Conservation (phyloP, 2,113 vertebrate genomes). For the Trogon melanurus region DNA sequence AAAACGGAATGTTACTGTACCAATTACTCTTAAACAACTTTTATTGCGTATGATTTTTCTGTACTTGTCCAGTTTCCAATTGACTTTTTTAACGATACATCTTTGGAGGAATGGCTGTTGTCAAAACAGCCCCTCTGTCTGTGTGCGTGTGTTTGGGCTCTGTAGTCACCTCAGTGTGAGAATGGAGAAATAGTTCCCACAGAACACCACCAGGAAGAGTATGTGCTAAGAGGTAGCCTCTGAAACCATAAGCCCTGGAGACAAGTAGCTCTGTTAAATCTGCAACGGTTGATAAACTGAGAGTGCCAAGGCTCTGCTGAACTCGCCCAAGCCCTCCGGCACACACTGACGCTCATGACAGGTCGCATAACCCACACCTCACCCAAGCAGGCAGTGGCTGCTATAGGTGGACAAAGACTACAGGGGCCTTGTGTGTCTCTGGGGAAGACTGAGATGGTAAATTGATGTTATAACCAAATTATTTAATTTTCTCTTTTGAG, state of each 20-base stretch:
- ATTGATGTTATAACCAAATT: accelerated
- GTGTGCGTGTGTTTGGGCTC: neutral
- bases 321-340: neutral
- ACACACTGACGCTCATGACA: accelerated
- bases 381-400: accelerated
- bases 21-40: neutral
- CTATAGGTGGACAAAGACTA: too few relatives aligned
- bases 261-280: neutral
- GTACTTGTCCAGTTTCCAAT: neutral
- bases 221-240: neutral
- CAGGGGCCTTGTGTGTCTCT: neutral
- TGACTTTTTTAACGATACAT: accelerated
- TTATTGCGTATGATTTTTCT: neutral
- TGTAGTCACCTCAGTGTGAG: neutral
- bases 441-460: neutral
- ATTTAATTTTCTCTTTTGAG: neutral
- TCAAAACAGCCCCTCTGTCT: neutral
- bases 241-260: neutral
- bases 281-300: neutral
- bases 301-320: neutral
- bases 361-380: accelerated
- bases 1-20: neutral
- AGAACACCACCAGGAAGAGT: neutral
- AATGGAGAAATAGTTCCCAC: neutral
- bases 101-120: neutral